Percentiles rank a stretch among this genome's conserved stretches.
phyloP scores from a whole-genome alignment of 2,113 vertebrate species.

The Saguinus midas region DNA sequence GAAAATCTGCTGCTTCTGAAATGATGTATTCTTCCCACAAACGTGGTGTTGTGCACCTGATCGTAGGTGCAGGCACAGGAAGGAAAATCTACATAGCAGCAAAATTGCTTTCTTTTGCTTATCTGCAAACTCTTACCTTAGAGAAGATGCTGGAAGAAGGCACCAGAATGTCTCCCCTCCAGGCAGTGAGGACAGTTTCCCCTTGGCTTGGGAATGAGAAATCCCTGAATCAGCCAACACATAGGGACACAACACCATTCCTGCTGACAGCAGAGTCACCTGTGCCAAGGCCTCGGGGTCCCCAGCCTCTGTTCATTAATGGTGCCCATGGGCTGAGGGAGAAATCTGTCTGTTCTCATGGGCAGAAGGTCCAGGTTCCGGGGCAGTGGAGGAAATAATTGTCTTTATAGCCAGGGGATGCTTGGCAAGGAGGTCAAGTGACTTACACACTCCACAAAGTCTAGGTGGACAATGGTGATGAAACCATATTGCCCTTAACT shows the following conservation, averaged over 20 bases:
- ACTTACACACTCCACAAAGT: background rate
- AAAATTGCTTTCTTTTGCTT: background rate
- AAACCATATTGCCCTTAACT: conserved; percentile 25
- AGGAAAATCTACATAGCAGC: background rate
- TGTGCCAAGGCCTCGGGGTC: conserved; percentile 35
- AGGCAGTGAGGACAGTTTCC: background rate
- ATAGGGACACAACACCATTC: background rate
- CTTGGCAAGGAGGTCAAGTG: conserved; percentile 58
- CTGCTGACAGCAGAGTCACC: background rate
- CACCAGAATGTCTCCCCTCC: background rate
- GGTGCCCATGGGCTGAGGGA: conserved; percentile 47
- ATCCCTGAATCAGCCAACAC: background rate
- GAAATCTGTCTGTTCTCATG: background rate
- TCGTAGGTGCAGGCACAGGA: background rate
- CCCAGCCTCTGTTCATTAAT: conserved; percentile 49
- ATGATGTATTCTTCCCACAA: background rate
- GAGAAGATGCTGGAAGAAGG: background rate
- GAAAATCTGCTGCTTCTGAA: background rate
- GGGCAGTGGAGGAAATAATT: conserved; percentile 77
- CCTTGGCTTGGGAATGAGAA: conserved; percentile 38
- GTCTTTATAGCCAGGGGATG: conserved; percentile 57
- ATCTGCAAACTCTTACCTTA: background rate
- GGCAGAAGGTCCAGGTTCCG: conserved; percentile 67
- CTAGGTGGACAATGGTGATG: background rate
- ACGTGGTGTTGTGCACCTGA: background rate